A percentile compares a stretch with the other conserved stretches of the same genome.
Conservation (phyloP, 2,113 vertebrate genomes). For the Anser brachyrhynchus region DNA sequence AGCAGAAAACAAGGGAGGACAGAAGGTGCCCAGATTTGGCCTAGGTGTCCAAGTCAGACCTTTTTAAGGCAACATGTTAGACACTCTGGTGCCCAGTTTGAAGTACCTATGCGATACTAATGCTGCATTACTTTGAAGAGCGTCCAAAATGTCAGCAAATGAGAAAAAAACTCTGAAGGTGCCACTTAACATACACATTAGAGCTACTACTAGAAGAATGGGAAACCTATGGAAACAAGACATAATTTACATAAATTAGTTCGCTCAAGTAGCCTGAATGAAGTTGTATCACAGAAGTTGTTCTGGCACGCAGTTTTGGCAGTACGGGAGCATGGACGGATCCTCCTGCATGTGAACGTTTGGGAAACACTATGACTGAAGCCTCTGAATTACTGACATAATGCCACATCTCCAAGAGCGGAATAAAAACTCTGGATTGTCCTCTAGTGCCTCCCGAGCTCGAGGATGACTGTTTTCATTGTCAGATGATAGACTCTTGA, state of each 20-base stretch:
- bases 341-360: background rate
- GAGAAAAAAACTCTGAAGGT: background rate
- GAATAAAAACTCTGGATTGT: background rate
- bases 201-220: background rate
- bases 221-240: background rate
- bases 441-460: background rate
- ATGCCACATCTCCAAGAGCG: background rate
- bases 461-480: background rate
- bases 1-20: background rate
- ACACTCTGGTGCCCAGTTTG: background rate
- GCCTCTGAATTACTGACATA: background rate
- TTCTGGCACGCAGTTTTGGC: background rate
- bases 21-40: background rate
- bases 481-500: background rate
- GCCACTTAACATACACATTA: background rate
- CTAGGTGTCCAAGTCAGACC: background rate
- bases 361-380: background rate
- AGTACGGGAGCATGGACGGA: fast-evolving
- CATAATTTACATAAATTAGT: background rate
- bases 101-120: background rate
- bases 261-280: background rate
- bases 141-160: background rate
- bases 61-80: background rate
- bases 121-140: background rate
- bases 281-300: background rate